Conservation (phyloP, 2,797 vertebrate genomes). For the Epinephelus awoara region DNA sequence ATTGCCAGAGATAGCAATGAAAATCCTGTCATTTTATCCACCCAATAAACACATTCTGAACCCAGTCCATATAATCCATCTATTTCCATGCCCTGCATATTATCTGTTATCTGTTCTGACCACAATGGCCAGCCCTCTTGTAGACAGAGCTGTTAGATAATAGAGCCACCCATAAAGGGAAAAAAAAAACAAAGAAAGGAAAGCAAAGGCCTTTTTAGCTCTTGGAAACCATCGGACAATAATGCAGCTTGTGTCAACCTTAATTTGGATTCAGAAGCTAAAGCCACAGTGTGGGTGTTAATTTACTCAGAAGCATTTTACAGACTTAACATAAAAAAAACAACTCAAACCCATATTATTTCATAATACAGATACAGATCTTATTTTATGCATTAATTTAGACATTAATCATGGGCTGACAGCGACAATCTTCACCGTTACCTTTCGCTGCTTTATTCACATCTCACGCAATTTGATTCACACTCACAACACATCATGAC, state of each 20-base stretch:
- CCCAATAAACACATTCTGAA: conserved; percentile 77
- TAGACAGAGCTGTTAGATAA: conserved; percentile 68
- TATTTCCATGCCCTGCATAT: conserved; percentile 67
- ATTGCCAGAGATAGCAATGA: conserved; percentile 72
- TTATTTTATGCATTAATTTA: conserved; percentile 9
- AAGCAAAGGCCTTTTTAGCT: conserved; percentile 42
- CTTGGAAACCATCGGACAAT: conserved; percentile 46
- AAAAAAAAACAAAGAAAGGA: conserved; percentile 23
- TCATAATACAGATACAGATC: conserved; percentile 5
- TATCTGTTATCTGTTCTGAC: conserved; percentile 72
- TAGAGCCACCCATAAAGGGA: conserved; percentile 53
- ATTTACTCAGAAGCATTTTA: conserved; percentile 42
- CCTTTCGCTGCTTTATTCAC: conserved; percentile 21
- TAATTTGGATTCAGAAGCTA: conserved; percentile 46
- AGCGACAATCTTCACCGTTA: conserved; percentile 4
- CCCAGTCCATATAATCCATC: conserved; percentile 72
- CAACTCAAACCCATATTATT: conserved; percentile 14
- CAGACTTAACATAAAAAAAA: conserved; percentile 20
- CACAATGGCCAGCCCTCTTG: conserved; percentile 61
- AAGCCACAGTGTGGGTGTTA: conserved; percentile 36
- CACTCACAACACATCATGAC: not conserved
- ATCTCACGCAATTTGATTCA: conserved; percentile 19
- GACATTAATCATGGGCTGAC: conserved; percentile 42
- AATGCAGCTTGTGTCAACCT: conserved; percentile 43
- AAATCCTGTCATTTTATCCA: conserved; percentile 72